Evolutionary conservation across 2,888 invertebrate genomes (phyloP).

Genomic region (Graphium colonna): DNA sequence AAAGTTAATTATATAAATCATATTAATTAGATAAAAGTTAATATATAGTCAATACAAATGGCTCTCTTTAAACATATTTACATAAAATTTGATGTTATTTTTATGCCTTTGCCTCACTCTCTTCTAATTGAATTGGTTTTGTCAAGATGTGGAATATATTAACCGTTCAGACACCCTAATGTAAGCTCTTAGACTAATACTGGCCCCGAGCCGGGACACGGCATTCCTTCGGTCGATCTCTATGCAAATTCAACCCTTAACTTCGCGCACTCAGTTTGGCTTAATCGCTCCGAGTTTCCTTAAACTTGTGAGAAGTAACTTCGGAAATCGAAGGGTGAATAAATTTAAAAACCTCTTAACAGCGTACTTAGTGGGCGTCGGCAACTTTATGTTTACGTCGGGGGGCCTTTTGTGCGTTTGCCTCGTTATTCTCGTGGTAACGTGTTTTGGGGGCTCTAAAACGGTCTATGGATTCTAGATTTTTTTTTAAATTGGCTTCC

Average conservation of each 20-base stretch:
- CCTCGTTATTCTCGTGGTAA: slow-evolving; percentile 45
- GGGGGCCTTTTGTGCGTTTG: slow-evolving; percentile 43
- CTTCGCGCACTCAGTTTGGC: slow-evolving; percentile 61
- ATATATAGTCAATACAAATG: too few relatives aligned
- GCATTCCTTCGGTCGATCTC: slow-evolving; percentile 47
- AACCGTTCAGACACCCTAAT: slow-evolving; percentile 1
- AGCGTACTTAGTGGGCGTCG: slow-evolving; percentile 59
- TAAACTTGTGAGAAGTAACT: slow-evolving; percentile 58
- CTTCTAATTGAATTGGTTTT: not conserved
- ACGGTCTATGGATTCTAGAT: slow-evolving; percentile 21
- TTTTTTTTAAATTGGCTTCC: too few relatives aligned
- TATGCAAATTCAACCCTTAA: slow-evolving; percentile 76
- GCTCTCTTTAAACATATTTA: too few relatives aligned
- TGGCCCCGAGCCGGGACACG: slow-evolving; percentile 20
- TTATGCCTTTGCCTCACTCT: not conserved
- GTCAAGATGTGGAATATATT: not conserved
- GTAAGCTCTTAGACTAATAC: slow-evolving; percentile 17
- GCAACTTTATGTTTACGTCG: slow-evolving; percentile 64
- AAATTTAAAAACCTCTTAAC: slow-evolving; percentile 76
- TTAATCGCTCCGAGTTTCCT: slow-evolving; percentile 71
- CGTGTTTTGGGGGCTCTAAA: not conserved
- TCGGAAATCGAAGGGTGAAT: slow-evolving; percentile 73
- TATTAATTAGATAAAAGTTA: too few relatives aligned
- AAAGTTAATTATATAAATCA: too few relatives aligned
- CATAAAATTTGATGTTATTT: too few relatives aligned